Base-by-base conservation (phyloP, 2,888 invertebrate genomes). In the Hemistola chrysoprasaria region DNA sequence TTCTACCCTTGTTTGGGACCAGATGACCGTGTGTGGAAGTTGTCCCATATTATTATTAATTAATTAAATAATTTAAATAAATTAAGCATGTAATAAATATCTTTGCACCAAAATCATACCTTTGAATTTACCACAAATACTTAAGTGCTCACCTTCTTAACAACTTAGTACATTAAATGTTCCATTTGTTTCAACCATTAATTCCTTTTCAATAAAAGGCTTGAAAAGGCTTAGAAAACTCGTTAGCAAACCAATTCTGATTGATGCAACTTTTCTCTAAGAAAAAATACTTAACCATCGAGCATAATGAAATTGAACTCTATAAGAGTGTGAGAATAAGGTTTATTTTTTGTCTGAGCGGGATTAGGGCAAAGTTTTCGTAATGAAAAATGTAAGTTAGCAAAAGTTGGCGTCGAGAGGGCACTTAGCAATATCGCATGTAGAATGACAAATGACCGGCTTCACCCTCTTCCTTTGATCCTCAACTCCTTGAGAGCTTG, bases 341-440 rank as follows among this genome's bases (percentile, higher is more conserved):
- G 52, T 53, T 3, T 0, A 21, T 10, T 49, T 50, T 58, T 3
- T 6, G 11, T 32, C 2, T 5, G 3, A 7, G 5, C 8, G 40
- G 29, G 7, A 40, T 40, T 30, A 39, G 57, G 57, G 48, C 40
- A 68, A 71, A 71, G 59, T 71, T 70, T 48, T 47, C 48, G 65
- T 73, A 66, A 76, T 77, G 79, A 81, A 79, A 80, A 80, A 80
- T 80, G 78, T 71, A 76, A 80, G 78, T 79, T 80, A 42, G 53
- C 40, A 37, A 22, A 58, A 73, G 71, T 74, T 70, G 22, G 53
- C 62, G 68, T 61, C 62, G 59, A 50, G 57, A 55, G 50, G 60
- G 62, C 73, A 70, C 78, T 78, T 75, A 65, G 65, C 47, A 11
- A 78, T 76, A 74, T 83, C 71, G 81, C 80, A 78, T 78, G 79